These are phyloP conservation scores for Cynocephalus volans DNA, from an alignment of 2,113 vertebrate species.

Conservation along the genomic window DNA sequence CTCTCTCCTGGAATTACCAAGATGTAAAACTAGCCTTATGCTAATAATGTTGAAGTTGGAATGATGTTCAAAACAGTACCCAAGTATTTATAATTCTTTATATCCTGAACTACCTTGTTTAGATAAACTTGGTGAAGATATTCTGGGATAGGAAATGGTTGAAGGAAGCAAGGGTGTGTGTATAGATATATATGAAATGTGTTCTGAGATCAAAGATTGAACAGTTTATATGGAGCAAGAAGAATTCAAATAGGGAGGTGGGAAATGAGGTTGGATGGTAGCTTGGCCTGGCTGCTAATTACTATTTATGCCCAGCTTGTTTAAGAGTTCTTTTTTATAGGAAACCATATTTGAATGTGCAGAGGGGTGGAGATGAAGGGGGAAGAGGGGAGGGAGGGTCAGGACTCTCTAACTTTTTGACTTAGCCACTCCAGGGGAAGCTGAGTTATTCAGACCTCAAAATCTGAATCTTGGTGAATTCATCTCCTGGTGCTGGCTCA, in stretches of 20 bases:
- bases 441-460: not conserved
- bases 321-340: constrained; percentile 47
- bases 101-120: constrained; percentile 30
- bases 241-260: constrained; percentile 4
- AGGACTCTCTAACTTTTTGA: not conserved
- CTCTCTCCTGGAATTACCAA: constrained; percentile 40
- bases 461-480: not conserved
- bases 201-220: not conserved
- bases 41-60: constrained; percentile 30
- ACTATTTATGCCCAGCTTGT: not conserved
- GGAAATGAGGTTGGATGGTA: not conserved
- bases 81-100: constrained; percentile 34
- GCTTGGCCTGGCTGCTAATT: not conserved
- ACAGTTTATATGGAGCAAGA: not conserved
- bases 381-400: not conserved
- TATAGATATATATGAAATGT: not conserved
- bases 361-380: too few species aligned
- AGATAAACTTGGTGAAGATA: not conserved
- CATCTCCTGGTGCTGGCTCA: not conserved
- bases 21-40: not conserved
- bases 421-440: not conserved
- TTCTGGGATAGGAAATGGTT: not conserved
- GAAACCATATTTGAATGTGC: not conserved
- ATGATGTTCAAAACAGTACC: constrained; percentile 46
- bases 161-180: not conserved